phyloP scores from a whole-genome alignment of 2,113 vertebrate species.

The Zosterops borbonicus region DNA sequence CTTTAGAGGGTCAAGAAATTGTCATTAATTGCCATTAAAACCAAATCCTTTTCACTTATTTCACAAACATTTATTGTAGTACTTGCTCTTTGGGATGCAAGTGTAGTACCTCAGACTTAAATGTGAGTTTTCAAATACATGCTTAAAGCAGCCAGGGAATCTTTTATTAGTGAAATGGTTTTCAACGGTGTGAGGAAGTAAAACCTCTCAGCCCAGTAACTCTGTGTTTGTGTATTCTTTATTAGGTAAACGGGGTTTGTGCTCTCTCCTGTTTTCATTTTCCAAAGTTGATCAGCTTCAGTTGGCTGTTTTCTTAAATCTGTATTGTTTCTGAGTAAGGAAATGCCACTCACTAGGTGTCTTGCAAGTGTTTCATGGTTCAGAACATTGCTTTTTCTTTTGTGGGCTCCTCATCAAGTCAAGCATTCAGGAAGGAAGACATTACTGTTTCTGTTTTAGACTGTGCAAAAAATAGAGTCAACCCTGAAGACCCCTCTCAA shows the following conservation, averaged over 20 bases:
- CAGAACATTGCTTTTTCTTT: not conserved
- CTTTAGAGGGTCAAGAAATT: not conserved
- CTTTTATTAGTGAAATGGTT: not conserved
- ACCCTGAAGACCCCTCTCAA: not conserved
- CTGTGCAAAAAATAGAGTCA: not conserved
- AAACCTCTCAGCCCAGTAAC: not conserved
- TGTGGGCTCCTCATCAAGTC: not conserved
- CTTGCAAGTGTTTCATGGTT: not conserved
- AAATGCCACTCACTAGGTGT: not conserved
- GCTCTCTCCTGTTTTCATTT: not conserved
- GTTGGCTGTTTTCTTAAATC: not conserved
- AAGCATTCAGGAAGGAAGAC: not conserved
- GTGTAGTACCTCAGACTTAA: not conserved
- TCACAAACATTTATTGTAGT: not conserved
- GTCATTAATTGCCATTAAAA: not conserved
- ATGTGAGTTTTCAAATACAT: not conserved
- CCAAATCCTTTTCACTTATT: not conserved
- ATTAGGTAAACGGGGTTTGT: not conserved
- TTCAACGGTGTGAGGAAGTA: not conserved
- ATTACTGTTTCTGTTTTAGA: not conserved
- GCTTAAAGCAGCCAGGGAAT: not conserved
- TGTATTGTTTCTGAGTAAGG: not conserved
- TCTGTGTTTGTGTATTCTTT: not conserved
- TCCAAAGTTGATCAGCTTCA: not conserved
- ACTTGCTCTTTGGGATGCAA: not conserved